A percentile compares a stretch with the other conserved stretches of the same genome.
These are phyloP conservation scores for Mus caroli DNA, from an alignment of 2,797 vertebrate genomes.

Conservation along the genomic window DNA sequence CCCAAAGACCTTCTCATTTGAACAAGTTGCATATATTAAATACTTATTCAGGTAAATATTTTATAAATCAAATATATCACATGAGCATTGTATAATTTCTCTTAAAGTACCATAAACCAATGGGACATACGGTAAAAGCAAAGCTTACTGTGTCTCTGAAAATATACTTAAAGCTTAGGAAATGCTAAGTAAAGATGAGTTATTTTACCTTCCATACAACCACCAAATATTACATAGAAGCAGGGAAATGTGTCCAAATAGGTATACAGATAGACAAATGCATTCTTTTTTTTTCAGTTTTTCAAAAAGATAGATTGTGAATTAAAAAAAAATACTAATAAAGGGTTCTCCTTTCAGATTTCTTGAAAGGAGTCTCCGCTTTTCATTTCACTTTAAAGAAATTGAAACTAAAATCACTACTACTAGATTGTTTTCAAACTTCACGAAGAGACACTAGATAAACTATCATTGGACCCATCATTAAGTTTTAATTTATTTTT, in stretches of 20 bases:
- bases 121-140: conserved; percentile 23
- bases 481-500: conserved; percentile 60
- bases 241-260: too few relatives aligned
- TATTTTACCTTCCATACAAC: background rate
- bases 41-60: conserved; percentile 53
- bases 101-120: background rate
- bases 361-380: conserved; percentile 41
- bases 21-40: background rate
- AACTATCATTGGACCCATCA: background rate
- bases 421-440: background rate
- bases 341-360: conserved; percentile 24
- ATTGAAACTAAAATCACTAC: conserved; percentile 36
- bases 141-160: background rate
- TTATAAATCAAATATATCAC: conserved; percentile 54
- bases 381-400: conserved; percentile 59
- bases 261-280: background rate
- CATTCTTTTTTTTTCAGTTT: background rate
- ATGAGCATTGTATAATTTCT: background rate
- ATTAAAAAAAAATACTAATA: background rate
- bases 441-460: background rate
- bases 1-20: background rate
- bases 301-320: background rate
- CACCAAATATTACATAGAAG: background rate
- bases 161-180: conserved; percentile 4
- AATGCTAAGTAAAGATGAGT: background rate